Conservation (phyloP, 2,113 vertebrate species). For the Scomber colias region DNA sequence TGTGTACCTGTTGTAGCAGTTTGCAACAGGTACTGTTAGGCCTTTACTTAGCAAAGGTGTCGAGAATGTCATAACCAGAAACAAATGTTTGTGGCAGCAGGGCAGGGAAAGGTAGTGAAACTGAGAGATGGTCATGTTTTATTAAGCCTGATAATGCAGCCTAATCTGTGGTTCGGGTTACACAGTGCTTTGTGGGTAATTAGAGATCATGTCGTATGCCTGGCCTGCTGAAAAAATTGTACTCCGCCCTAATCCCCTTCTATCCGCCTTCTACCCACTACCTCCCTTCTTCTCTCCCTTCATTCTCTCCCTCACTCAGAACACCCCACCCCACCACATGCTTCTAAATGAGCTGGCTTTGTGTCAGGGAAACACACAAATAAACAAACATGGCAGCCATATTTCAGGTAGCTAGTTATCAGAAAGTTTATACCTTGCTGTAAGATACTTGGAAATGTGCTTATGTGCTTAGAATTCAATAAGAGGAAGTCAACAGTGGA, state of each 20-base stretch:
- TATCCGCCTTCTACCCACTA: slow-evolving; percentile 65
- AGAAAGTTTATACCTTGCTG: slow-evolving; percentile 43
- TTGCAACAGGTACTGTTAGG: slow-evolving; percentile 34
- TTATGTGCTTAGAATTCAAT: slow-evolving; percentile 73
- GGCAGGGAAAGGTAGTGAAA: slow-evolving; percentile 71
- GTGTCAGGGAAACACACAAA: slow-evolving; percentile 45
- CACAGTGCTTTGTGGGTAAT: slow-evolving; percentile 84
- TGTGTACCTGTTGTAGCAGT: slow-evolving; percentile 1
- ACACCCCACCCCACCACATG: slow-evolving; percentile 14
- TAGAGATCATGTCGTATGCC: slow-evolving; percentile 79
- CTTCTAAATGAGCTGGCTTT: slow-evolving; percentile 52
- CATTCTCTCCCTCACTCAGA: slow-evolving; percentile 37
- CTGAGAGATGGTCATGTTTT: slow-evolving; percentile 81
- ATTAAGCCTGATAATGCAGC: slow-evolving; percentile 81
- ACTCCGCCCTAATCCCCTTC: slow-evolving; percentile 78
- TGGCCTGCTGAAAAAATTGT: slow-evolving; percentile 75
- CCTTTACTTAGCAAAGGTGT: slow-evolving; percentile 15
- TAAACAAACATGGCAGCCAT: slow-evolving; percentile 66
- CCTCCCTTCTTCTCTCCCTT: slow-evolving; percentile 54
- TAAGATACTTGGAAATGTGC: slow-evolving; percentile 62
- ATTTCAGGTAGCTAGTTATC: slow-evolving; percentile 63
- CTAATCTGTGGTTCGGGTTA: slow-evolving; percentile 81
- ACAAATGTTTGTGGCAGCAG: slow-evolving; percentile 66
- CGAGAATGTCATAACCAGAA: slow-evolving; percentile 45
- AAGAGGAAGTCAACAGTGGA: slow-evolving; percentile 74